Conservation (phyloP, 2,888 invertebrate species). For the Schrankia costaestrigalis region DNA sequence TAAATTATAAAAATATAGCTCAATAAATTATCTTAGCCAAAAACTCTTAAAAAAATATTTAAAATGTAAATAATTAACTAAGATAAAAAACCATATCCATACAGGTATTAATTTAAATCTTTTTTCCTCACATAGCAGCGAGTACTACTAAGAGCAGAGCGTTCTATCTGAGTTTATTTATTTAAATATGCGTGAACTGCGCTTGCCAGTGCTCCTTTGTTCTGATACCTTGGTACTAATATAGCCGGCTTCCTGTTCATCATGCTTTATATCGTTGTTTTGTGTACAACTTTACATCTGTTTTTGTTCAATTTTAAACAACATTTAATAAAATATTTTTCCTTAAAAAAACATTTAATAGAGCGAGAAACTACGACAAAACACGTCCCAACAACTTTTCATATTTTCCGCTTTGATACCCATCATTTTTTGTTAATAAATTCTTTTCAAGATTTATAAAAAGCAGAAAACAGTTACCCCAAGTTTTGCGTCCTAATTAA, state of each 20-base stretch:
- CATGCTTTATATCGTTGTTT: constrained; percentile 32
- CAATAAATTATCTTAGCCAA: too few species aligned
- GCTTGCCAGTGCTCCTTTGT: constrained; percentile 60
- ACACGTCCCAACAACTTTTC: constrained; percentile 10
- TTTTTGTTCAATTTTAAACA: constrained; percentile 11
- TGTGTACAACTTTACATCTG: constrained; percentile 11
- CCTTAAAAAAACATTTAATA: constrained; percentile 17
- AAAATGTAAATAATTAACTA: too few species aligned
- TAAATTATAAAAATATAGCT: too few species aligned
- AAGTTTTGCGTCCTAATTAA: constrained; percentile 43
- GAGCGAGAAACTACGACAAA: constrained; percentile 18
- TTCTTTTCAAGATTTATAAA: too few species aligned
- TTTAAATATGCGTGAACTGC: constrained; percentile 71
- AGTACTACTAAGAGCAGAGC: constrained; percentile 45
- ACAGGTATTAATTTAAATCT: constrained; percentile 4
- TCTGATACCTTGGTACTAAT: constrained; percentile 53
- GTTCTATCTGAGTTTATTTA: constrained; percentile 65
- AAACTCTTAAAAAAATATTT: too few species aligned
- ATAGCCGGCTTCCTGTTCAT: constrained; percentile 53
- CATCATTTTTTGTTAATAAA: too few species aligned
- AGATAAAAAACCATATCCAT: constrained; percentile 20
- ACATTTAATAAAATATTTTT: too few species aligned
- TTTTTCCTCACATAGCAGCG: constrained; percentile 27
- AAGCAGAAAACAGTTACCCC: too few species aligned
- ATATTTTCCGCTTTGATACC: constrained; percentile 17